Conservation (phyloP, 2,113 vertebrate genomes). For the Bubo blakistoni region DNA sequence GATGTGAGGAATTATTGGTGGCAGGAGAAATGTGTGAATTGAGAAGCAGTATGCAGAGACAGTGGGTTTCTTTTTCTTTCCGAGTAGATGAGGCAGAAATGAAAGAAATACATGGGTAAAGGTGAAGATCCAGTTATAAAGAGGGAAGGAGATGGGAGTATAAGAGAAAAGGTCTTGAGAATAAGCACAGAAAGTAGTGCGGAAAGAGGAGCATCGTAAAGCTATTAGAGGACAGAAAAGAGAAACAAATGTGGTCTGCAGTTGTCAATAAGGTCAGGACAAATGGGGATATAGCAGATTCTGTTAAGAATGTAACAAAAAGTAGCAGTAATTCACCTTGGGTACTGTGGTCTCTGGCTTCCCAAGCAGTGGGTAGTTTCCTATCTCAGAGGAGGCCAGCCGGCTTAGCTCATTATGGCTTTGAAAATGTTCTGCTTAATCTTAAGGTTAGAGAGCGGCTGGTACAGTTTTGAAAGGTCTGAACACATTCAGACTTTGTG, state of each 20-base stretch:
- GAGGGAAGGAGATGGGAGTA: background rate
- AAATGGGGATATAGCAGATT: background rate
- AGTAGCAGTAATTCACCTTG: constrained; percentile 23
- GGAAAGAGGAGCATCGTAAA: background rate
- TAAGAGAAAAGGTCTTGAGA: background rate
- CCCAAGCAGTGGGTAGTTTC: constrained; percentile 1
- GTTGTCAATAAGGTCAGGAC: background rate
- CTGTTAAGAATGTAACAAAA: constrained; percentile 16
- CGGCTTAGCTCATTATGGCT: constrained; percentile 4
- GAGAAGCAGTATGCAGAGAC: background rate
- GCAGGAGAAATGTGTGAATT: background rate
- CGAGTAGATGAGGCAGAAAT: background rate
- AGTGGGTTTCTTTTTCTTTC: background rate
- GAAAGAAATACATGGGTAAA: background rate
- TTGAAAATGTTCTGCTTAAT: constrained; percentile 41
- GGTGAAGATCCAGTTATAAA: background rate
- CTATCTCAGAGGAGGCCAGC: background rate
- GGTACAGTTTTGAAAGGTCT: constrained; percentile 37
- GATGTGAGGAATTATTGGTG: background rate
- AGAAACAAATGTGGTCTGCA: background rate
- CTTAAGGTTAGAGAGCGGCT: constrained; percentile 26
- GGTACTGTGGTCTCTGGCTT: background rate
- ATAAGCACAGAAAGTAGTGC: background rate
- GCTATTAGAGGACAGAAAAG: background rate
- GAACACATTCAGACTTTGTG: constrained; percentile 35